Evolutionary conservation across 2,797 vertebrate species (phyloP).

Genomic region (Octomys mimax): DNA sequence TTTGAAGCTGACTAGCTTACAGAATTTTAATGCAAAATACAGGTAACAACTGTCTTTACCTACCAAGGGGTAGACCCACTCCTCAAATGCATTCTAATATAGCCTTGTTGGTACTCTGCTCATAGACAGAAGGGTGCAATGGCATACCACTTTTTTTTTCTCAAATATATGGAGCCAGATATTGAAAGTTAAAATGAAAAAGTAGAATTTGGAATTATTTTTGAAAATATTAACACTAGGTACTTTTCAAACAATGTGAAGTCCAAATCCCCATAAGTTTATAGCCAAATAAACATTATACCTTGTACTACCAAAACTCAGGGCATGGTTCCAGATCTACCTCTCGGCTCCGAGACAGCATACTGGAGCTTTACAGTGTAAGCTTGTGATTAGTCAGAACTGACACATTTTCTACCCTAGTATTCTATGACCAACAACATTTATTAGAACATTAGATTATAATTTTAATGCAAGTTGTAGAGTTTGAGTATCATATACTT

Average conservation of each 20-base stretch:
- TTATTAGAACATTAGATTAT: constrained; percentile 31
- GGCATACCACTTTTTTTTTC: neutral
- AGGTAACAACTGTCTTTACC: neutral
- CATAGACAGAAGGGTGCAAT: neutral
- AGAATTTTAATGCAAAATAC: constrained; percentile 58
- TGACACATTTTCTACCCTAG: constrained; percentile 31
- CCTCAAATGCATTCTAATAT: neutral
- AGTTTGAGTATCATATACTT: neutral
- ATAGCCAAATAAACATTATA: constrained; percentile 46
- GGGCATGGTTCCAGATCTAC: neutral
- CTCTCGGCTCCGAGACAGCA: constrained; percentile 60
- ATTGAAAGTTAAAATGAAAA: constrained; percentile 28
- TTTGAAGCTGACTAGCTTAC: constrained; percentile 40
- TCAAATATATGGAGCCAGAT: constrained; percentile 30
- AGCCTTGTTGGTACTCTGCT: neutral
- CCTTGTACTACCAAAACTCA: constrained; percentile 66
- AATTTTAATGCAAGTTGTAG: constrained; percentile 32
- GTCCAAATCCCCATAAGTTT: neutral
- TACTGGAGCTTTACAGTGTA: neutral
- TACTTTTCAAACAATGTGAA: constrained; percentile 50
- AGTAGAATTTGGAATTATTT: neutral
- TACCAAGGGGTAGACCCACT: neutral
- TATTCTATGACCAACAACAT: constrained; percentile 19
- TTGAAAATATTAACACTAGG: constrained; percentile 50
- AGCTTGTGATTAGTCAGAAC: constrained; percentile 47